phyloP scores from a whole-genome alignment of 2,888 invertebrate genomes.

The Cordilura impudica region DNA sequence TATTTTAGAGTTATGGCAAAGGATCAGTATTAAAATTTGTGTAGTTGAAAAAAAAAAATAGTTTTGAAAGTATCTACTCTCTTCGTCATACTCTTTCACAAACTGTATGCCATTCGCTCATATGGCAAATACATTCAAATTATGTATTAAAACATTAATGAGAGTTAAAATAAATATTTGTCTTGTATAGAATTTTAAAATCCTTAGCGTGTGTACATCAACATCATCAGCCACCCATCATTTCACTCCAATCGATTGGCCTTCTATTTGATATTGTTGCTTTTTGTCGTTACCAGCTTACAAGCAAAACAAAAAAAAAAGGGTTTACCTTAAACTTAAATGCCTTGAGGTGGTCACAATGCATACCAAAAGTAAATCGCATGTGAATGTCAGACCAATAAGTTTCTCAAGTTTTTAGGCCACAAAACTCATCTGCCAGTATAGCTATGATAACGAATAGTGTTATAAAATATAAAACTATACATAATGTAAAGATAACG shows the following conservation, averaged over 20 bases:
- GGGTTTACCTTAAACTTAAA: slow-evolving; percentile 40
- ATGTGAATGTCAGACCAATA: slow-evolving; percentile 66
- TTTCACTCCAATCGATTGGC: slow-evolving; percentile 14
- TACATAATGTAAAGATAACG: too few relatives aligned
- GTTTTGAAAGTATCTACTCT: slow-evolving; percentile 11
- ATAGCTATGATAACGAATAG: slow-evolving; percentile 37
- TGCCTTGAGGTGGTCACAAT: slow-evolving; percentile 53
- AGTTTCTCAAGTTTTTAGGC: slow-evolving; percentile 66
- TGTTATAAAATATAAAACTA: background rate
- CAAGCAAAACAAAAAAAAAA: slow-evolving; percentile 10
- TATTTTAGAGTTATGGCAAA: slow-evolving; percentile 44
- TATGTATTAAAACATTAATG: slow-evolving; percentile 43
- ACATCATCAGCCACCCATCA: background rate
- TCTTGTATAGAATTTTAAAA: slow-evolving; percentile 38
- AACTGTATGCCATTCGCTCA: background rate
- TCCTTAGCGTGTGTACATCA: slow-evolving; percentile 20
- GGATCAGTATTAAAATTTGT: slow-evolving; percentile 4
- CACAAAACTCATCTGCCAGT: slow-evolving; percentile 48
- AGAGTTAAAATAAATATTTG: slow-evolving; percentile 57
- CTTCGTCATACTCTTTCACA: background rate
- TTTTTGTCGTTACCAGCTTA: background rate
- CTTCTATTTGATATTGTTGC: slow-evolving; percentile 5
- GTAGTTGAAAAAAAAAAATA: slow-evolving; percentile 9
- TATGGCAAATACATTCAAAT: background rate
- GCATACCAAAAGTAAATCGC: slow-evolving; percentile 62